Evolutionary conservation across 2,113 vertebrate genomes (phyloP).

Genomic region (Burhinus bistriatus): DNA sequence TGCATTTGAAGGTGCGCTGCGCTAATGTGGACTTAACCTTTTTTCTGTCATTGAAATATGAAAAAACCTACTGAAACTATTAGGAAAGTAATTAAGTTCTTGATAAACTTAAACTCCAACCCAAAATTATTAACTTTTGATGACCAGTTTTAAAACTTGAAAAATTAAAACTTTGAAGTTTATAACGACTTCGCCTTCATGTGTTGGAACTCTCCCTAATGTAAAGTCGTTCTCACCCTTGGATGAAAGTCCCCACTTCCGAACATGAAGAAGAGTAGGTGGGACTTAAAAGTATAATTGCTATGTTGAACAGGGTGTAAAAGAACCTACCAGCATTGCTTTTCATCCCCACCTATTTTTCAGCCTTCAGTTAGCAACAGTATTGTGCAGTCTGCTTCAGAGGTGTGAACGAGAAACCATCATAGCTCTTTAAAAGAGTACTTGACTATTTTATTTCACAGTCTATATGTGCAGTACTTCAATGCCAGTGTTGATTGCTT

Average conservation of each 20-base stretch:
- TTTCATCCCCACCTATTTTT: neutral
- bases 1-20: neutral
- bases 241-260: neutral
- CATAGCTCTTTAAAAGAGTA: neutral
- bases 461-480: neutral
- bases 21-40: neutral
- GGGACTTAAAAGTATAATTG: neutral
- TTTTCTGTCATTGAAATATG: neutral
- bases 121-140: neutral
- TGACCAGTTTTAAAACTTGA: neutral
- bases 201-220: neutral
- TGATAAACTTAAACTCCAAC: neutral
- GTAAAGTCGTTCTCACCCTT: neutral
- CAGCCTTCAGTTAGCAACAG: neutral
- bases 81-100: neutral
- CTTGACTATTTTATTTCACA: neutral
- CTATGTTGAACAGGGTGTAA: accelerated
- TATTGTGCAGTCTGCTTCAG: neutral
- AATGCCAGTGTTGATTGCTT: neutral
- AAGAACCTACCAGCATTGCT: neutral
- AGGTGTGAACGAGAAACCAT: neutral
- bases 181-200: neutral
- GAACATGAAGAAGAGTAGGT: neutral
- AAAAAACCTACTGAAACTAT: neutral
- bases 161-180: neutral